Percentiles rank a stretch among this genome's conserved stretches.
Evolutionary conservation across 2,113 vertebrate species (phyloP).

Genomic region (Dinomys branickii): DNA sequence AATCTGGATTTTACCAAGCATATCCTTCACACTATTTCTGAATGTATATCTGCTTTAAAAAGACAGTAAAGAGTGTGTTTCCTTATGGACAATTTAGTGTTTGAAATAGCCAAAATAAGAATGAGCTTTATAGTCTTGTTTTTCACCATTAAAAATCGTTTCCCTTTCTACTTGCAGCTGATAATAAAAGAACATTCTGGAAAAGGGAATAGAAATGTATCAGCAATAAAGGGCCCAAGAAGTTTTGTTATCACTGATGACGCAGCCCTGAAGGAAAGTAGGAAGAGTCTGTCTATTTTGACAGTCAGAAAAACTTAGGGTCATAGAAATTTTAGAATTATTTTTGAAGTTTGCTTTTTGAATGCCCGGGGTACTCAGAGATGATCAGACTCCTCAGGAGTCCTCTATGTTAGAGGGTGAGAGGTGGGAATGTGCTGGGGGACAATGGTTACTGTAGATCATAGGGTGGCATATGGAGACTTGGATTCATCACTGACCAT

Average conservation of each 20-base stretch:
- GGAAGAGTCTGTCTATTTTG: background rate
- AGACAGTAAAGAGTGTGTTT: background rate
- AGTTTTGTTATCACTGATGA: background rate
- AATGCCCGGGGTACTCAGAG: background rate
- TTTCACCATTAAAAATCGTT: background rate
- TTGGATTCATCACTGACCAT: fast-evolving
- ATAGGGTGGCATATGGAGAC: fast-evolving
- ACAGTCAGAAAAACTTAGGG: background rate
- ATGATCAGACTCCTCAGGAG: background rate
- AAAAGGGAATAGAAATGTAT: background rate
- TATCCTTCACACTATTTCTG: background rate
- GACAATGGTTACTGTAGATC: fast-evolving
- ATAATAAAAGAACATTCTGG: background rate
- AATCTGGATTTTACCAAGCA: slow-evolving; percentile 24
- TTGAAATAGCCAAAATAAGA: background rate
- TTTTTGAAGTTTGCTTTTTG: background rate
- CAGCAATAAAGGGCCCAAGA: background rate
- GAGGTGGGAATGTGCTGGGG: background rate
- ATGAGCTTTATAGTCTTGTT: background rate
- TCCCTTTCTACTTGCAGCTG: background rate
- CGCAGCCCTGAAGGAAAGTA: background rate
- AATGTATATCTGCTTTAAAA: background rate
- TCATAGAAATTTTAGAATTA: background rate
- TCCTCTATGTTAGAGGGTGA: background rate
- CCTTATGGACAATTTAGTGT: background rate